phyloP scores from a whole-genome alignment of 2,888 invertebrate species.

The Orchestes rusci region DNA sequence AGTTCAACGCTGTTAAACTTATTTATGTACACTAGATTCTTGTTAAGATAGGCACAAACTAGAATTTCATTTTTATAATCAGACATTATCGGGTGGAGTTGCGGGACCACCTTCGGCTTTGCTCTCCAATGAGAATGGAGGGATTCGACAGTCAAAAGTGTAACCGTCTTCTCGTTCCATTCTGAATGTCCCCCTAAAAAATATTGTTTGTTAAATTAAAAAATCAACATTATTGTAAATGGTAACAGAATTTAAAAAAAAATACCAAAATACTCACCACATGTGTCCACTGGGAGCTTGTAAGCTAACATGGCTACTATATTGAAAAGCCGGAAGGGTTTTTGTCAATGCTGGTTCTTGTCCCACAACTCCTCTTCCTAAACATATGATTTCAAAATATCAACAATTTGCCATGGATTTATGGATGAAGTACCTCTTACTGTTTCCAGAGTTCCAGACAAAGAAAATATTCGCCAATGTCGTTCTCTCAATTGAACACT shows the following conservation, averaged over 20 bases:
- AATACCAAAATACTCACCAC: slow-evolving; percentile 61
- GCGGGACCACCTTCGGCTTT: slow-evolving; percentile 65
- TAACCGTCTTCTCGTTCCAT: slow-evolving; percentile 97
- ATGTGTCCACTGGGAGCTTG: slow-evolving; percentile 97
- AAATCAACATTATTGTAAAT: slow-evolving; percentile 1
- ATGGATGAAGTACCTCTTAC: slow-evolving; percentile 58
- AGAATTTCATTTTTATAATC: no score
- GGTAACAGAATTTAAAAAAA: no score
- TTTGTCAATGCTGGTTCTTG: slow-evolving; percentile 91
- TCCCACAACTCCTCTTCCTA: slow-evolving; percentile 83
- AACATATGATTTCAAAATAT: not conserved
- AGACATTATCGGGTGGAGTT: slow-evolving; percentile 38
- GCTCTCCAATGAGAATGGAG: slow-evolving; percentile 94
- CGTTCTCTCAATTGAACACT: slow-evolving; percentile 90
- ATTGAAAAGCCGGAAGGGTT: slow-evolving; percentile 90
- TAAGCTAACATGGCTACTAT: slow-evolving; percentile 93
- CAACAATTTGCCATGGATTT: not conserved
- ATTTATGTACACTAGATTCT: no score
- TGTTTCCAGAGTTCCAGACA: slow-evolving; percentile 89
- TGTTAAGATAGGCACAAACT: no score
- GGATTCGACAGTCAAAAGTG: slow-evolving; percentile 95
- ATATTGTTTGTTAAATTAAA: slow-evolving; percentile 11
- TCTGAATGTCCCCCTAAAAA: slow-evolving; percentile 84
- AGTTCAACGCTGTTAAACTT: no score
- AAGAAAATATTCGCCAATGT: slow-evolving; percentile 97